A percentile compares a stretch with the other conserved stretches of the same genome.
Evolutionary conservation across 2,113 vertebrate genomes (phyloP).

Genomic region (Heterochromis multidens): DNA sequence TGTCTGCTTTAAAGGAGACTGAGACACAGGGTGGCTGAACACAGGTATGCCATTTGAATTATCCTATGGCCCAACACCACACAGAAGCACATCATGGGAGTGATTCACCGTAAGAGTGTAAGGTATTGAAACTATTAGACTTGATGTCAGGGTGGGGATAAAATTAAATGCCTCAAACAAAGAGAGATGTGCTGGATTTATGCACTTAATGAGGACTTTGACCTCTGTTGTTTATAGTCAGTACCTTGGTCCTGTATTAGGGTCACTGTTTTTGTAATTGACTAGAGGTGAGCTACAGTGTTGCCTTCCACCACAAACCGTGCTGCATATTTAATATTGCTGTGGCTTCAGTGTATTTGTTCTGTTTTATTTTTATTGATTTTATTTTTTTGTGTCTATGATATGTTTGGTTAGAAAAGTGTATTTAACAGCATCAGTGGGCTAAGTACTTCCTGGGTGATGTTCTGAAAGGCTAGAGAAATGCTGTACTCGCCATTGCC

Average conservation of each 20-base stretch:
- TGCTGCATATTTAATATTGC: not conserved
- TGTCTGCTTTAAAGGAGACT: not conserved
- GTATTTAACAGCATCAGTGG: not conserved
- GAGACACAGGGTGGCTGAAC: fast-evolving
- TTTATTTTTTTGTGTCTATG: too few relatives aligned
- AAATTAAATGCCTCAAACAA: not conserved
- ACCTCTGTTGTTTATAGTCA: not conserved
- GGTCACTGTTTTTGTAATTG: not conserved
- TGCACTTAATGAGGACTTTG: not conserved
- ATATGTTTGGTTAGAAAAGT: too few relatives aligned
- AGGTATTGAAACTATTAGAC: not conserved
- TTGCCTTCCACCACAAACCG: not conserved
- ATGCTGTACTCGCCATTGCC: not conserved
- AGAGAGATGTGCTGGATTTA: not conserved
- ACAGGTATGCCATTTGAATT: not conserved
- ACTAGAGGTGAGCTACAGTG: fast-evolving
- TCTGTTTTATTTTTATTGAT: not conserved
- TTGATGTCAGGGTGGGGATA: not conserved
- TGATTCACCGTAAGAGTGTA: not conserved
- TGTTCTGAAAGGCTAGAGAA: fast-evolving
- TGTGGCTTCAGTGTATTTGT: not conserved
- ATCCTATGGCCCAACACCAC: not conserved
- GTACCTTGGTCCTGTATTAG: not conserved
- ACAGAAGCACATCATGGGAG: not conserved
- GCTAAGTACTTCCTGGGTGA: not conserved